Percentiles rank a stretch among this genome's conserved stretches.
phyloP scores from a whole-genome alignment of 2,797 vertebrate genomes.

The Neosilurus hyrtlii region DNA sequence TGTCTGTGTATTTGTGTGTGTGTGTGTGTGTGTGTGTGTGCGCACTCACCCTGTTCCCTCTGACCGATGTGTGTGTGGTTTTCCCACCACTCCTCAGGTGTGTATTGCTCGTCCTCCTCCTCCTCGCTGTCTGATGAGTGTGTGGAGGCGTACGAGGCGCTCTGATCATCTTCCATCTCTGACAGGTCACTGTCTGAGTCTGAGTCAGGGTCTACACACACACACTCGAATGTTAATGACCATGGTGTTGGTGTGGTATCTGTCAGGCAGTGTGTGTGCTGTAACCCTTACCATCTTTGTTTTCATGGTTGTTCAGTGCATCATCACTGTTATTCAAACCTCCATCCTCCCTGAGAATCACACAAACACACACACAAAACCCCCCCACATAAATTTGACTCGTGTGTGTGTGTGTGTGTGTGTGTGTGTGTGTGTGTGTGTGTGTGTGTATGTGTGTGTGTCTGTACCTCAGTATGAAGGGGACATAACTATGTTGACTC shows the following conservation, averaged over 20 bases:
- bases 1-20: neutral
- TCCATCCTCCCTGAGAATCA: conserved; percentile 79
- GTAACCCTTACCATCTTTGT: conserved; percentile 74
- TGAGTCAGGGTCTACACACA: conserved; percentile 77
- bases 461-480: conserved; percentile 83
- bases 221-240: neutral
- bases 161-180: conserved; percentile 85
- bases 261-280: neutral
- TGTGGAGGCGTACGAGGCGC: conserved; percentile 88
- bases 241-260: too few relatives aligned
- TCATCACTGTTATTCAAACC: conserved; percentile 78
- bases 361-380: conserved; percentile 11
- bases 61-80: conserved; percentile 74
- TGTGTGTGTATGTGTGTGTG: conserved; percentile 24
- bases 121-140: conserved; percentile 93
- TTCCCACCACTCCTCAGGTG: conserved; percentile 83
- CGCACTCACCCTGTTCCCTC: conserved; percentile 58
- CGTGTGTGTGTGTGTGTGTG: neutral
- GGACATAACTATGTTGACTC: conserved; percentile 92
- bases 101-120: conserved; percentile 77
- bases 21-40: conserved; percentile 21
- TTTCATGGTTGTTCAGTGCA: conserved; percentile 76
- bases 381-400: neutral
- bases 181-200: conserved; percentile 95
- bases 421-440: neutral